Conservation (phyloP, 1,140 invertebrate genomes). For the Berghia stephanieae region DNA sequence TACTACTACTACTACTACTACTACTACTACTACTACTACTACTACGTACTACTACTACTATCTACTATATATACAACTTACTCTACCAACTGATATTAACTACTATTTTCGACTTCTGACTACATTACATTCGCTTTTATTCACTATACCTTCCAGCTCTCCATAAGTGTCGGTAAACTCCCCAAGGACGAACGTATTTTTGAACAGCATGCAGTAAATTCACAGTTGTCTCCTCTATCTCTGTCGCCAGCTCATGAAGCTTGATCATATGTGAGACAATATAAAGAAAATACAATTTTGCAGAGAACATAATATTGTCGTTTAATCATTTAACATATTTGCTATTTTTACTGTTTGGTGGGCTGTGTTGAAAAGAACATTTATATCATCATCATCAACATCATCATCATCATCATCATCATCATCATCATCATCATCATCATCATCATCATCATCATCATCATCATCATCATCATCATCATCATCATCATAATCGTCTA, state of each 20-base stretch:
- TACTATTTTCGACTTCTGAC: background rate
- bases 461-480: conserved; percentile 8
- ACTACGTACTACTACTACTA: no score
- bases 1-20: no score
- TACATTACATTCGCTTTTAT: background rate
- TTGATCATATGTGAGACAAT: no score
- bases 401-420: conserved; percentile 43
- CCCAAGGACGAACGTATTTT: conserved; percentile 78
- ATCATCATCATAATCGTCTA: no score
- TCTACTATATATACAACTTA: no score
- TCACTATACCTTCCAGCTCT: conserved; percentile 75
- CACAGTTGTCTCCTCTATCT: conserved; percentile 4
- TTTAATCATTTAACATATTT: no score
- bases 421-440: conserved; percentile 66
- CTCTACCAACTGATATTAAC: no score
- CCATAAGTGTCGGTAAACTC: conserved; percentile 82
- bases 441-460: background rate
- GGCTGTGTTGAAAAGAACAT: background rate
- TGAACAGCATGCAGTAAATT: conserved; percentile 73
- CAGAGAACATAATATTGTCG: no score
- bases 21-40: no score
- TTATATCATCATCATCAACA: background rate
- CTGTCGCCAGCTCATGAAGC: conserved; percentile 71
- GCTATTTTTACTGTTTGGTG: no score
- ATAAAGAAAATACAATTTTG: no score